These are phyloP conservation scores for Caenorhabditis imperialis DNA, from an alignment of 2,888 invertebrate genomes.

Conservation along the genomic window DNA sequence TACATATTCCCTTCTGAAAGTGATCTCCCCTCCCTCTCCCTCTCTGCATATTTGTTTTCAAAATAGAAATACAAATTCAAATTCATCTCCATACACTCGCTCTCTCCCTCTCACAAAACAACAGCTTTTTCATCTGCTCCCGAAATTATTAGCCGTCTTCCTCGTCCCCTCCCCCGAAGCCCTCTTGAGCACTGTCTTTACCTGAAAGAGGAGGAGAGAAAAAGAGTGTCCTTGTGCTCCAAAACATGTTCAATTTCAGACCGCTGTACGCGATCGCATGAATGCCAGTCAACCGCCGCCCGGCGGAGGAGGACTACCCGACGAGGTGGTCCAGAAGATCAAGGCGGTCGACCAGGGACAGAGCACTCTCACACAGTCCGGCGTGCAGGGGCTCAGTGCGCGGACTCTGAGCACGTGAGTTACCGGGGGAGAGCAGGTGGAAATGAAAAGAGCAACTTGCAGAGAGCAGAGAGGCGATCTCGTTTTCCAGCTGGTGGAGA, in stretches of 20 bases:
- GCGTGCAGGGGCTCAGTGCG: conserved; percentile 75
- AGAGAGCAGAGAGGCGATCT: conserved; percentile 65
- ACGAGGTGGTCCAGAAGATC: conserved; percentile 75
- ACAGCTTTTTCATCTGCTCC: conserved; percentile 24
- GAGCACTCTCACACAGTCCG: conserved; percentile 75
- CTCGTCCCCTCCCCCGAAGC: no score
- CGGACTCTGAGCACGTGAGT: conserved; percentile 73
- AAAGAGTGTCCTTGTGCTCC: no score
- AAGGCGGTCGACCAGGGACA: conserved; percentile 74
- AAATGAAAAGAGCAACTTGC: no score
- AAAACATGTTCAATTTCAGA: conserved; percentile 37
- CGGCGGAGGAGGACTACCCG: conserved; percentile 69
- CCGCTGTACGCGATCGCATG: conserved; percentile 53
- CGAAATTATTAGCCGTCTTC: conserved; percentile 17
- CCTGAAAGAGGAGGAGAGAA: no score
- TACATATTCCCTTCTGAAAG: conserved; percentile 30
- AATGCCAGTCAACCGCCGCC: conserved; percentile 62
- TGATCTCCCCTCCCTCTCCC: conserved; percentile 12
- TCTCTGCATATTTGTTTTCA: no score
- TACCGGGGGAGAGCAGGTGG: no score
- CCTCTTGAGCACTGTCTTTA: no score
- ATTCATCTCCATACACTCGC: conserved; percentile 13
- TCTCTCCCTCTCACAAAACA: conserved; percentile 27
- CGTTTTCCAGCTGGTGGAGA: conserved; percentile 86
- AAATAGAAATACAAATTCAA: no score